Percentiles rank a stretch among this genome's conserved stretches.
Conservation (phyloP, 1,140 invertebrate species). For the Melanaphis sacchari region DNA sequence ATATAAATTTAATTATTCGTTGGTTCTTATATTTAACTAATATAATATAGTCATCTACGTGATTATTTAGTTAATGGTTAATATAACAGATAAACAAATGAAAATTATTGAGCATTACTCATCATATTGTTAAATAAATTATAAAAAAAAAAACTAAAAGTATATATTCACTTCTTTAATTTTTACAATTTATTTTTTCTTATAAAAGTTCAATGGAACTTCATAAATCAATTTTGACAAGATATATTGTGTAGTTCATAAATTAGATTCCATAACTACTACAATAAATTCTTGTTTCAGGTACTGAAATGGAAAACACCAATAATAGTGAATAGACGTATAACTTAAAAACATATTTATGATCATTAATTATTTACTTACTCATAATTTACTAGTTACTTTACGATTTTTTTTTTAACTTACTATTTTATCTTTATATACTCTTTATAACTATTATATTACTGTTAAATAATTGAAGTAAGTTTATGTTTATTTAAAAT, state of each 20-base stretch:
- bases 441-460: neutral
- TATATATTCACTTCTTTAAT: neutral
- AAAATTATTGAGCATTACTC: slow-evolving; percentile 8
- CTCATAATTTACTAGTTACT: neutral
- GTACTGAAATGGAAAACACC: neutral
- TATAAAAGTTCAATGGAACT: neutral
- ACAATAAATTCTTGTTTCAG: slow-evolving; percentile 4
- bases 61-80: neutral
- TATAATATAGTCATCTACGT: neutral
- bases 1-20: neutral
- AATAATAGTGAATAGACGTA: neutral
- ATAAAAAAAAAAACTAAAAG: neutral
- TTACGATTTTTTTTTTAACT: neutral
- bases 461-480: neutral
- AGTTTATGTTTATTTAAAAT: neutral
- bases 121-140: slow-evolving; percentile 11
- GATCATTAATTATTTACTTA: neutral
- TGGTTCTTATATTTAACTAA: neutral
- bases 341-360: neutral
- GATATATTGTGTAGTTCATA: neutral
- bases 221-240: neutral
- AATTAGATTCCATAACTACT: slow-evolving; percentile 4
- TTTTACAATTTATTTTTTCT: neutral
- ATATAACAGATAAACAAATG: neutral
- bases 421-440: neutral